Evolutionary conservation across 2,888 invertebrate genomes (phyloP), one percentile per base, ranked within the genome.

Genomic region (Entomobrya proxima): DNA sequence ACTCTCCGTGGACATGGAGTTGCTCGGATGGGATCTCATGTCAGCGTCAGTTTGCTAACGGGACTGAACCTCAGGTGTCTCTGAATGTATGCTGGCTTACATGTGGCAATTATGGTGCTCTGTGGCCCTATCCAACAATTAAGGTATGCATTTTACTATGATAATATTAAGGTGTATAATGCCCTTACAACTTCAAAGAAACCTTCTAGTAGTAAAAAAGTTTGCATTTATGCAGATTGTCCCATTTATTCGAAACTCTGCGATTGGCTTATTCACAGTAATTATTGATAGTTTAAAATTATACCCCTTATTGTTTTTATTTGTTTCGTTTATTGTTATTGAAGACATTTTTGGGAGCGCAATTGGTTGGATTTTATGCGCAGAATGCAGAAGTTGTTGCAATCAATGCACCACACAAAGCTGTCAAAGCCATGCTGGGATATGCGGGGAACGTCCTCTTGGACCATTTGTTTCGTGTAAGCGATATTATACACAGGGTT

Each of bases 61-160:
- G 79, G 24, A 79, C 80, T 2, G 74, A 47, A 37, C 69, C 81
- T 11, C 85, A 74, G 52, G 83, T 87, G 6, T 72, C 88, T 6
- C 91, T 95, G 85, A 93, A 94, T 85, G 92, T 94, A 44, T 90
- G 90, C 40, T 89, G 90, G 90, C 79, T 90, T 1, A 88, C 85
- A 27, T 90, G 89, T 80, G 90, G 89, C 3, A 58, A 81, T 30
- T 94, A 93, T 89, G 95, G 95, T 0, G 93, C 94, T 0, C 92
- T 96, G 7, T 96, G 95, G 95, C 96, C 96, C 0, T 92, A 92
- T 89, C 95, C 96, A 0, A 94, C 94, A 0, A 93, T 91, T 5
- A 83, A 89, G 78, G 89, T 90, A 75, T 32, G 11, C n/a, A n/a
- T n/a, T n/a, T n/a, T n/a, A n/a, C n/a, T n/a, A n/a, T n/a, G n/a